Evolutionary conservation across 1,140 invertebrate species (phyloP).

Genomic region (Trichogramma pretiosum): DNA sequence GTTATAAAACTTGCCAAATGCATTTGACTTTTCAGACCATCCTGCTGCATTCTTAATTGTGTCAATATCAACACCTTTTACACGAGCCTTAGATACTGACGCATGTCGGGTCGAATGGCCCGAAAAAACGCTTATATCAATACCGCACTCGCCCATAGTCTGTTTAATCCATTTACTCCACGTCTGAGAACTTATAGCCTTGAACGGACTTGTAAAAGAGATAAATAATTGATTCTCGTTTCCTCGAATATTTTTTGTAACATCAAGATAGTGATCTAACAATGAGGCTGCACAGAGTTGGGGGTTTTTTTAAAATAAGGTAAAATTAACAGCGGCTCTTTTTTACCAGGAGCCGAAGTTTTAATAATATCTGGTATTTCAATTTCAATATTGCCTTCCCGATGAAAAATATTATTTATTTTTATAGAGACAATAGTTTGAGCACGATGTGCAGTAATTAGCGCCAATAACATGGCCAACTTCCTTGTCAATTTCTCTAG

Average conservation of each 20-base stretch:
- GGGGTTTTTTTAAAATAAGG: neutral
- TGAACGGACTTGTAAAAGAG: slow-evolving; percentile 8
- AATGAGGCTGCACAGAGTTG: neutral
- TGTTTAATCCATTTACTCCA: slow-evolving; percentile 19
- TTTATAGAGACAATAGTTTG: neutral
- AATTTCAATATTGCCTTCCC: neutral
- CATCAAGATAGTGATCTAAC: neutral
- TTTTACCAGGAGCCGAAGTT: neutral
- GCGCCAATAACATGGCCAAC: neutral
- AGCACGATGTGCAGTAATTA: neutral
- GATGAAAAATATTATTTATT: neutral
- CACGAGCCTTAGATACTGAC: slow-evolving; percentile 17
- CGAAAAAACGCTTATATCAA: slow-evolving; percentile 10
- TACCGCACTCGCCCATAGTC: slow-evolving; percentile 7
- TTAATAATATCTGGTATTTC: neutral
- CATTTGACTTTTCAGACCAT: slow-evolving; percentile 17
- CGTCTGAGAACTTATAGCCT: slow-evolving; percentile 8
- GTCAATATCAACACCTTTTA: slow-evolving; percentile 13
- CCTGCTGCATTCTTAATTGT: slow-evolving; percentile 20
- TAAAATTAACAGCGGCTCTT: neutral
- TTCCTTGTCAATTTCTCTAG: neutral
- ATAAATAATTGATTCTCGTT: slow-evolving; percentile 9
- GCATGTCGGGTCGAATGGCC: slow-evolving; percentile 21
- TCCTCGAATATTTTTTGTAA: neutral
- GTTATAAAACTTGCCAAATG: slow-evolving; percentile 3